A percentile compares a stretch with the other conserved stretches of the same genome.
These are phyloP conservation scores for Thrips palmi DNA, from an alignment of 1,140 invertebrate genomes.

Conservation along the genomic window DNA sequence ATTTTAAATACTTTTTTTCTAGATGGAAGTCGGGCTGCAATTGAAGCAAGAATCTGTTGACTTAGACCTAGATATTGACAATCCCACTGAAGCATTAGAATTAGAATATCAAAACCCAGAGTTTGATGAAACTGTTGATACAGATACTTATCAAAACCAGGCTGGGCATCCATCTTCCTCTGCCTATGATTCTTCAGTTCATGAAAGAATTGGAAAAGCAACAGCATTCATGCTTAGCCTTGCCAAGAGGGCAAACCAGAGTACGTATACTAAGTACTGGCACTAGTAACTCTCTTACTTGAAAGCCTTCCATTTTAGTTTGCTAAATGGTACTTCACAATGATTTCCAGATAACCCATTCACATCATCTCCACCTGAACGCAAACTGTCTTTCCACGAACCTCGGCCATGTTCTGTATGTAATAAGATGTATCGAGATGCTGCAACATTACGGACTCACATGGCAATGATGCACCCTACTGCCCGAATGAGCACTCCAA, in stretches of 20 bases:
- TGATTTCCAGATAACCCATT: neutral
- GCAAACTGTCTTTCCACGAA: conserved; percentile 20
- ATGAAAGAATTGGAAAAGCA: neutral
- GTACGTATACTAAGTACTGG: neutral
- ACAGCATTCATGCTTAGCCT: neutral
- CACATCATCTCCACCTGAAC: neutral
- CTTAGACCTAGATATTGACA: too few relatives aligned
- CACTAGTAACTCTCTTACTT: neutral
- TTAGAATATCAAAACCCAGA: too few relatives aligned
- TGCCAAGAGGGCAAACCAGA: neutral
- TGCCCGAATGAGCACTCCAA: too few relatives aligned
- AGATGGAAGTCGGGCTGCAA: too few relatives aligned
- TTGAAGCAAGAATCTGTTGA: too few relatives aligned
- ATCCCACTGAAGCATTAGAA: too few relatives aligned
- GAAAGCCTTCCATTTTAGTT: neutral
- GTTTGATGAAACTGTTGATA: too few relatives aligned
- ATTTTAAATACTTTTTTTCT: too few relatives aligned
- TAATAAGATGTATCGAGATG: conserved; percentile 20
- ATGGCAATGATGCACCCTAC: conserved; percentile 22
- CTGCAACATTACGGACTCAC: conserved; percentile 21
- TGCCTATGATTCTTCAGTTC: too few relatives aligned
- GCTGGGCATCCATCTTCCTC: too few relatives aligned
- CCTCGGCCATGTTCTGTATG: conserved; percentile 21
- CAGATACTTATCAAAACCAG: too few relatives aligned
- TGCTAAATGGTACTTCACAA: too few relatives aligned